Evolutionary conservation across 1,140 invertebrate genomes (phyloP).

Genomic region (Penaeus chinensis): DNA sequence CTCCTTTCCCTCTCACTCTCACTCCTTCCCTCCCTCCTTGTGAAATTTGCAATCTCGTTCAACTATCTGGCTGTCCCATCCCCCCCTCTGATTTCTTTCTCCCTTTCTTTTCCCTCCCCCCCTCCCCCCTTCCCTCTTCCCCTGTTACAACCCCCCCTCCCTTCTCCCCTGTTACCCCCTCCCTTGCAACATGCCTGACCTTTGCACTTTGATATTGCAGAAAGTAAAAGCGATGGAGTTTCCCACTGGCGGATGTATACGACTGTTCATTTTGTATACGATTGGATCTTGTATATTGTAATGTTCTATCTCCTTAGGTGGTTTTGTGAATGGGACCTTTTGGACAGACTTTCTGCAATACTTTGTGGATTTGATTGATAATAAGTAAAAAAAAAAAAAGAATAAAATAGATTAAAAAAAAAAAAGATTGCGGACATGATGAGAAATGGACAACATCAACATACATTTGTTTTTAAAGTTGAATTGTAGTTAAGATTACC

Average conservation of each 20-base stretch:
- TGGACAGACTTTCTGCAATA: constrained; percentile 47
- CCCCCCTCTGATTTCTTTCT: too few species aligned
- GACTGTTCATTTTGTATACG: constrained; percentile 54
- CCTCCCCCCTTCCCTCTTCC: not conserved
- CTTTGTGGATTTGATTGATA: constrained; percentile 17
- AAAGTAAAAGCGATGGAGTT: constrained; percentile 28
- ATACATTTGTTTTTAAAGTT: too few species aligned
- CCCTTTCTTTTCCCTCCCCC: not conserved
- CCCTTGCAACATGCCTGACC: constrained; percentile 16
- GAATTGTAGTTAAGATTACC: too few species aligned
- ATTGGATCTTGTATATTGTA: constrained; percentile 46
- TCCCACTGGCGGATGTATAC: constrained; percentile 46
- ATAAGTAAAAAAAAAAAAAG: constrained; percentile 17
- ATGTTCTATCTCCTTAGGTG: constrained; percentile 21
- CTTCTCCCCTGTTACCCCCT: not conserved
- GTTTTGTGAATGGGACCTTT: constrained; percentile 16
- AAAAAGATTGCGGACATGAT: too few species aligned
- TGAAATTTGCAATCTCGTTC: too few species aligned
- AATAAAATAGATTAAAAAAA: constrained; percentile 22
- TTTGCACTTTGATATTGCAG: constrained; percentile 50
- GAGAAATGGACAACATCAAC: too few species aligned
- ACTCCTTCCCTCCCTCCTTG: too few species aligned
- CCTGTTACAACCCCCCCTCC: not conserved
- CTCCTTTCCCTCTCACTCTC: too few species aligned
- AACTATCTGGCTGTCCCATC: too few species aligned